These are phyloP conservation scores for Xenopus laevis DNA, from an alignment of 2,113 vertebrate genomes.

Conservation along the genomic window DNA sequence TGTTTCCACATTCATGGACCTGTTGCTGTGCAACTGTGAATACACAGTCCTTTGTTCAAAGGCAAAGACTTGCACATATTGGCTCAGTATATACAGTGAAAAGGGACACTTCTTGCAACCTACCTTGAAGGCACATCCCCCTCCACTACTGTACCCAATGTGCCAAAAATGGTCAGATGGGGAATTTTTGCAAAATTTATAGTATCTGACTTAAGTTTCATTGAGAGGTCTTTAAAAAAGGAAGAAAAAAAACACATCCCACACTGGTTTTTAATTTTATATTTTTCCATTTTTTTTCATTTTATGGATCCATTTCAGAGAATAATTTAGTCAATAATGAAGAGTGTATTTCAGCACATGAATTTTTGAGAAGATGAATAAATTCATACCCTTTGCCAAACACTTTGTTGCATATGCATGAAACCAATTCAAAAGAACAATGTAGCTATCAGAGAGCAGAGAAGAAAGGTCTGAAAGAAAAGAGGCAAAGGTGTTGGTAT, in stretches of 20 bases:
- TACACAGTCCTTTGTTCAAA: no score
- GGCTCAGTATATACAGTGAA: no score
- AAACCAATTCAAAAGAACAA: constrained; percentile 55
- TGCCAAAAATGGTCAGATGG: no score
- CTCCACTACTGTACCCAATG: no score
- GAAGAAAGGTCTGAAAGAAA: constrained; percentile 46
- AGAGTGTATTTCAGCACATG: constrained; percentile 55
- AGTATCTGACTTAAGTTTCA: no score
- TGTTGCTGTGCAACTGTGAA: no score
- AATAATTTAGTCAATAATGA: constrained; percentile 62
- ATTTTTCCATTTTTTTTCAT: constrained; percentile 45
- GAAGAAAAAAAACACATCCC: no score
- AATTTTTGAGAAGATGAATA: constrained; percentile 63
- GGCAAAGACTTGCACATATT: no score
- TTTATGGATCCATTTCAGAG: constrained; percentile 55
- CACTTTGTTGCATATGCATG: constrained; percentile 55
- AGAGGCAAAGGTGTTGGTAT: background rate
- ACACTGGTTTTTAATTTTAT: constrained; percentile 51
- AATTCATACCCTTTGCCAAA: constrained; percentile 58
- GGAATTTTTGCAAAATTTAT: no score
- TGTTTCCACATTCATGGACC: no score
- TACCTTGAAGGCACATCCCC: no score
- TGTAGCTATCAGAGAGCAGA: constrained; percentile 50
- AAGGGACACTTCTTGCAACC: no score
- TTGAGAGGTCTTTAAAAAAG: background rate